Conservation (phyloP, 2,797 vertebrate species). For the Rhinophrynus dorsalis region DNA sequence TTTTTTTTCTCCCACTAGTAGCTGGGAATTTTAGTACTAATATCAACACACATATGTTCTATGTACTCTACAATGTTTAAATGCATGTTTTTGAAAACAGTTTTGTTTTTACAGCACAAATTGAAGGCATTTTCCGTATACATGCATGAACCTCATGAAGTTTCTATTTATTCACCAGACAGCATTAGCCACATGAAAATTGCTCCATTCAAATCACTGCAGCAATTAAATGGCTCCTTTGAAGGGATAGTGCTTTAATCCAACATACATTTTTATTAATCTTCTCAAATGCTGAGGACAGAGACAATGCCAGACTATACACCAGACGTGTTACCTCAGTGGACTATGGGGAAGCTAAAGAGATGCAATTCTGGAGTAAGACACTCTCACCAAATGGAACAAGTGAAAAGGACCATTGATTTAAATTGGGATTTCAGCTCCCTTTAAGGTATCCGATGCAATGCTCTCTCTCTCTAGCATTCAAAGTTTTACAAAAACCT, state of each 20-base stretch:
- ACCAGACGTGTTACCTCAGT: no score
- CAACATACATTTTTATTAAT: conserved; percentile 7
- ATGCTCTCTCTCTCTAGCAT: no score
- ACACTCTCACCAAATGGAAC: no score
- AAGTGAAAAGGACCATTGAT: no score
- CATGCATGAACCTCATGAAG: conserved; percentile 8
- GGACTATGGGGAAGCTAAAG: no score
- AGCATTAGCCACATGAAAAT: neutral
- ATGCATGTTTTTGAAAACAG: no score
- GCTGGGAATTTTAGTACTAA: no score
- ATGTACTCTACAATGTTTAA: neutral
- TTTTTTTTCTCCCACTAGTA: no score
- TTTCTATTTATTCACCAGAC: neutral
- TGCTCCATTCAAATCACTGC: neutral
- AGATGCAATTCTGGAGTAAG: no score
- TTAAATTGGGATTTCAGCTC: no score
- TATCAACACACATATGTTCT: conserved; percentile 11
- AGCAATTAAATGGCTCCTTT: conserved; percentile 27
- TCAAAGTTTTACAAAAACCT: no score
- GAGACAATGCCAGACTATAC: neutral
- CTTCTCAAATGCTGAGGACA: neutral
- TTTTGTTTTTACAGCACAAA: conserved; percentile 6
- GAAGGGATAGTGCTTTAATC: conserved; percentile 17
- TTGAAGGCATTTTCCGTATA: conserved; percentile 7
- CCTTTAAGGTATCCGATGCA: no score